A percentile compares a stretch with the other conserved stretches of the same genome.
Evolutionary conservation across 2,797 vertebrate genomes (phyloP).

Genomic region (Sebastes vulpes): DNA sequence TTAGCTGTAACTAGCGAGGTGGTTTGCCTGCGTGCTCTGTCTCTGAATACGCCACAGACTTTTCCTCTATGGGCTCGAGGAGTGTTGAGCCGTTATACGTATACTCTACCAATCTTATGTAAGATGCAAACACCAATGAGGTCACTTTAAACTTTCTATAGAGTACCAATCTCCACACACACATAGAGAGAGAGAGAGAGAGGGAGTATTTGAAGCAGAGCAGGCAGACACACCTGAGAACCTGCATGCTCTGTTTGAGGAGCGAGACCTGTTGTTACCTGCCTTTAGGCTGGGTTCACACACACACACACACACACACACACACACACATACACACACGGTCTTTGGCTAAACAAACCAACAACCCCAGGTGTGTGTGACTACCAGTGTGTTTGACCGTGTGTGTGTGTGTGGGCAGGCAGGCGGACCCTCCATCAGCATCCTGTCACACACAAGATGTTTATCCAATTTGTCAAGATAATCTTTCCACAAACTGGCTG

Average conservation of each 20-base stretch:
- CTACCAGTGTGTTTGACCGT: neutral
- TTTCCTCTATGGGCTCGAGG: too few relatives aligned
- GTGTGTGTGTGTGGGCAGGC: conserved; percentile 51
- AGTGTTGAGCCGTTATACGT: too few relatives aligned
- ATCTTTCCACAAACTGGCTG: conserved; percentile 98
- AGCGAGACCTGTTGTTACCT: conserved; percentile 96
- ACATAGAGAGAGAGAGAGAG: neutral
- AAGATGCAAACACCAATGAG: conserved; percentile 37
- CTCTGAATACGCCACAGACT: too few relatives aligned
- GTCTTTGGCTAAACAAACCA: conserved; percentile 92
- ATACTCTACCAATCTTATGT: neutral
- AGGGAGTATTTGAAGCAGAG: conserved; percentile 41
- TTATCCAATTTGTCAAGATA: conserved; percentile 99
- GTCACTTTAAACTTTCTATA: conserved; percentile 23
- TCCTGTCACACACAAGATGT: conserved; percentile 99
- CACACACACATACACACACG: conserved; percentile 70
- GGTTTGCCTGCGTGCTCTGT: too few relatives aligned
- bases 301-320: conserved; percentile 44
- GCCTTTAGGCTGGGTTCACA: conserved; percentile 90
- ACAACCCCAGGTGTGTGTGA: conserved; percentile 87
- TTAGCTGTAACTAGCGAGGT: too few relatives aligned
- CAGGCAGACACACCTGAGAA: conserved; percentile 87
- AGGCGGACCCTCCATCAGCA: conserved; percentile 94
- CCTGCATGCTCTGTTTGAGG: conserved; percentile 89
- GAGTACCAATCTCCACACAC: neutral